phyloP scores from a whole-genome alignment of 2,113 vertebrate genomes.

The Cephalopholis sonnerati region DNA sequence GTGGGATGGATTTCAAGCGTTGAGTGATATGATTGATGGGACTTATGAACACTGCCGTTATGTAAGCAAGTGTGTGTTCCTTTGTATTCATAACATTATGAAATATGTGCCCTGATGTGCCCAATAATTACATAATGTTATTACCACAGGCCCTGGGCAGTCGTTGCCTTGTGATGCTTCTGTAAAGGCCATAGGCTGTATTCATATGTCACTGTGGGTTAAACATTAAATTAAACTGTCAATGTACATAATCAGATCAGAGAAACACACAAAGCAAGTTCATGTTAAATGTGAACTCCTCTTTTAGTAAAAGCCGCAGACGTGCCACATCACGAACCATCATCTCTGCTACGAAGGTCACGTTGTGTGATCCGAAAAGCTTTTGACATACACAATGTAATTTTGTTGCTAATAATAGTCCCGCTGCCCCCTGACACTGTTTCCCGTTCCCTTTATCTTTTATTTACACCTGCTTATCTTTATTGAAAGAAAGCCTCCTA shows the following conservation, averaged over 20 bases:
- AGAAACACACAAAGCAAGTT: not conserved
- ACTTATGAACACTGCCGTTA: not conserved
- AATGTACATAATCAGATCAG: not conserved
- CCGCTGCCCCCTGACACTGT: constrained; percentile 7
- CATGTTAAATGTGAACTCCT: not conserved
- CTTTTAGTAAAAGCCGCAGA: not conserved
- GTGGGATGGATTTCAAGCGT: not conserved
- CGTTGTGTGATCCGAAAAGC: constrained; percentile 31
- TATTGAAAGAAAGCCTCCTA: constrained; percentile 29
- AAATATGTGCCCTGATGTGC: not conserved
- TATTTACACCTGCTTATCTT: constrained; percentile 71
- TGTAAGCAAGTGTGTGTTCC: not conserved
- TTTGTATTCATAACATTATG: constrained; percentile 20
- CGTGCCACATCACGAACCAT: not conserved
- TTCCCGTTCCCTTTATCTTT: constrained; percentile 53
- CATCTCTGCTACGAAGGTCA: constrained; percentile 44
- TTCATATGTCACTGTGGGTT: not conserved
- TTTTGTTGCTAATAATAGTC: constrained; percentile 45
- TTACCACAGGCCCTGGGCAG: not conserved
- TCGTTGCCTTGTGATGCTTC: not conserved
- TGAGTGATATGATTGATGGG: not conserved
- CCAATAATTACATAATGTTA: constrained; percentile 5
- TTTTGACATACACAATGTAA: constrained; percentile 12
- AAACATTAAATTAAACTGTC: not conserved
- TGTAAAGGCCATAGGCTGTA: not conserved